These are phyloP conservation scores for Tribolium freemani DNA, from an alignment of 2,888 invertebrate species.

Conservation along the genomic window DNA sequence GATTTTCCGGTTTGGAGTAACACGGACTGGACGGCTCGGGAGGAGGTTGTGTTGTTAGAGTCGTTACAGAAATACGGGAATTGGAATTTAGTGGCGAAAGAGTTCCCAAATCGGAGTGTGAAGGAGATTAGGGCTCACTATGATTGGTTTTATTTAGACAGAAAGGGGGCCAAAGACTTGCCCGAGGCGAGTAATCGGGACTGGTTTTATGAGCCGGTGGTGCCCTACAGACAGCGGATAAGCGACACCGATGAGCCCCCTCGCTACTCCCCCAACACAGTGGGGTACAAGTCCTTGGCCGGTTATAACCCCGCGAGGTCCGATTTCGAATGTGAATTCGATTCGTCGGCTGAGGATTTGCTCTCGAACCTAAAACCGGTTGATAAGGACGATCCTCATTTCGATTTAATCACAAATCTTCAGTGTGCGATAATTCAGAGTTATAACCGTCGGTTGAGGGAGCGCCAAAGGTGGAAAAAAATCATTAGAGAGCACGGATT, in stretches of 20 bases:
- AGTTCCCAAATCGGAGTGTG: slow-evolving; percentile 75
- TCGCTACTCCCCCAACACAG: slow-evolving; percentile 70
- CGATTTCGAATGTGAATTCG: slow-evolving; percentile 88
- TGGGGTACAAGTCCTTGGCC: slow-evolving; percentile 76
- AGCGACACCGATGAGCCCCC: slow-evolving; percentile 82
- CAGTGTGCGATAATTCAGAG: slow-evolving; percentile 79
- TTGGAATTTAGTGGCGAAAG: slow-evolving; percentile 82
- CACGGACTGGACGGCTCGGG: slow-evolving; percentile 84
- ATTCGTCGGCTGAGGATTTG: slow-evolving; percentile 84
- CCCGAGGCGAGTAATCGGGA: slow-evolving; percentile 74
- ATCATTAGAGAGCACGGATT: slow-evolving; percentile 86
- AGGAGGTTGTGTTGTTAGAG: slow-evolving; percentile 81
- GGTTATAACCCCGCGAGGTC: slow-evolving; percentile 90
- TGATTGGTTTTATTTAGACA: slow-evolving; percentile 81
- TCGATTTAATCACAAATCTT: slow-evolving; percentile 74
- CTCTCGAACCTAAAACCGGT: slow-evolving; percentile 68
- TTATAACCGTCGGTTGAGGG: slow-evolving; percentile 83
- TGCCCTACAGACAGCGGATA: slow-evolving; percentile 77
- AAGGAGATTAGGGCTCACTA: slow-evolving; percentile 87
- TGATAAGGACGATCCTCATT: slow-evolving; percentile 69
- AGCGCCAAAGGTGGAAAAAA: slow-evolving; percentile 79
- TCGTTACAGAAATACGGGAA: slow-evolving; percentile 82
- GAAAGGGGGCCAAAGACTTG: slow-evolving; percentile 73
- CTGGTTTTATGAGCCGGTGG: slow-evolving; percentile 71
- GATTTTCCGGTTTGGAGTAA: slow-evolving; percentile 83